These are phyloP conservation scores for Leucoma salicis DNA, from an alignment of 2,888 invertebrate species.

Conservation along the genomic window DNA sequence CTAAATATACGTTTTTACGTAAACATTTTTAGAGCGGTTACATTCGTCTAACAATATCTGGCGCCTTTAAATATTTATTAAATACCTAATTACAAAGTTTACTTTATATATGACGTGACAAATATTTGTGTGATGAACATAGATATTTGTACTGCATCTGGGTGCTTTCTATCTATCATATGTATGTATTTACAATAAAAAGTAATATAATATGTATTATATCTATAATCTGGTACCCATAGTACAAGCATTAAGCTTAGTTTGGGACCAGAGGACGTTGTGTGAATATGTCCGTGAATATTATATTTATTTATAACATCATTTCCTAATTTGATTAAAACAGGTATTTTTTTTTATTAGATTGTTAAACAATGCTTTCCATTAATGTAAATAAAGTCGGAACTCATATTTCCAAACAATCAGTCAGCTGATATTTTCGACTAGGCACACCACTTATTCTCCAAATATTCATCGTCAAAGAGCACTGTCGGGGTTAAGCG, in stretches of 20 bases:
- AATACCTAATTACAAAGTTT: conserved; percentile 21
- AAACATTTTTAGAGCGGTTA: not conserved
- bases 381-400: conserved; percentile 29
- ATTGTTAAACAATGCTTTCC: conserved; percentile 27
- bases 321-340: conserved; percentile 28
- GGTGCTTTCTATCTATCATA: too few relatives aligned
- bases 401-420: conserved; percentile 25
- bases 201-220: too few relatives aligned
- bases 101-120: conserved; percentile 23
- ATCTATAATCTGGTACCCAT: too few relatives aligned
- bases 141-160: too few relatives aligned
- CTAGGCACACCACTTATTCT: conserved; percentile 49
- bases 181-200: too few relatives aligned
- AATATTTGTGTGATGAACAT: too few relatives aligned
- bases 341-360: conserved; percentile 26
- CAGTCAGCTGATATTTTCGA: conserved; percentile 18
- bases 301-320: too few relatives aligned
- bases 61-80: conserved; percentile 3
- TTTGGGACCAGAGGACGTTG: too few relatives aligned
- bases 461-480: conserved; percentile 61
- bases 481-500: conserved; percentile 66
- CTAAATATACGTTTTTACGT: conserved; percentile 43
- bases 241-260: too few relatives aligned
- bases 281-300: too few relatives aligned
- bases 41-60: not conserved